Percentiles rank a stretch among this genome's conserved stretches.
Evolutionary conservation across 1,140 invertebrate genomes (phyloP).

Genomic region (Stegodyphus mimosarum): DNA sequence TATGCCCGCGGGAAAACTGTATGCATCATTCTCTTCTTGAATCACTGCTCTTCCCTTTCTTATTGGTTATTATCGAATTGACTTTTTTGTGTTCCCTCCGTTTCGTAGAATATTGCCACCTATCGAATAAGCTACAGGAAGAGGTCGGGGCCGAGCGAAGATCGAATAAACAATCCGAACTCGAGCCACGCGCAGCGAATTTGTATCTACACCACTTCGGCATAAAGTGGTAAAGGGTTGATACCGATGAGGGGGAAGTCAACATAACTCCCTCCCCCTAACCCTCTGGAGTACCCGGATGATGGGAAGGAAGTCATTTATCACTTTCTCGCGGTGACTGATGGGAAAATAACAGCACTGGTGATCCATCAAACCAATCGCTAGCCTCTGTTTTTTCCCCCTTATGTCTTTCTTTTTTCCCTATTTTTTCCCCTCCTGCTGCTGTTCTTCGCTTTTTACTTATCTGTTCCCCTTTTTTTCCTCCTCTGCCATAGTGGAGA

Average conservation of each 20-base stretch:
- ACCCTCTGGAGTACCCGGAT: constrained; percentile 52
- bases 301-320: constrained; percentile 61
- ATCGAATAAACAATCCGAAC: no score
- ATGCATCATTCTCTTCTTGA: no score
- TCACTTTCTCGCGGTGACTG: constrained; percentile 61
- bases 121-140: no score
- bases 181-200: no score
- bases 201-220: constrained; percentile 44
- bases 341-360: constrained; percentile 60
- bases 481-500: constrained; percentile 39
- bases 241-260: constrained; percentile 1
- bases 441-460: constrained; percentile 56
- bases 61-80: background rate
- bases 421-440: constrained; percentile 8
- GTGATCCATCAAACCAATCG: constrained; percentile 60
- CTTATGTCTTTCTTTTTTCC: background rate
- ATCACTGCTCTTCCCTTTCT: background rate
- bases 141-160: no score
- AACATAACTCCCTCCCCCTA: constrained; percentile 24
- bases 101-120: no score
- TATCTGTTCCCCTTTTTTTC: constrained; percentile 39
- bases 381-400: constrained; percentile 55
- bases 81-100: no score
- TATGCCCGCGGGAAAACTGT: no score
- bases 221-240: constrained; percentile 27